These are phyloP conservation scores for Etheostoma nigrum DNA, from an alignment of 2,797 vertebrate genomes.

Conservation along the genomic window DNA sequence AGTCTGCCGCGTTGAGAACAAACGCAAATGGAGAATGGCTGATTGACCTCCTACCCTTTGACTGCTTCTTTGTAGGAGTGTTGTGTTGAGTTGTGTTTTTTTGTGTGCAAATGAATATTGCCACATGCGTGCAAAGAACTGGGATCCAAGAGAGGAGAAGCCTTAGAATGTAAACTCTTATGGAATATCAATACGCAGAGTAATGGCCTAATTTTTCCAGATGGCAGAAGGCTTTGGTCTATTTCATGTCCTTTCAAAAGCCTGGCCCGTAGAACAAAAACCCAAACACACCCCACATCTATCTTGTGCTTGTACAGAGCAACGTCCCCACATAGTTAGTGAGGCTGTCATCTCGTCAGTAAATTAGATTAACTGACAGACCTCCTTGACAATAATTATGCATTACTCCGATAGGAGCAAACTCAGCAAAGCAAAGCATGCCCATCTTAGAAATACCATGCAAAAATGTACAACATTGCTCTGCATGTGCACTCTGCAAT, in stretches of 20 bases:
- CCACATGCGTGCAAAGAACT: constrained; percentile 53
- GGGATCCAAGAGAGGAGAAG: constrained; percentile 50
- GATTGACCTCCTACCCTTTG: constrained; percentile 65
- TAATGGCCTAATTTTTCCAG: constrained; percentile 61
- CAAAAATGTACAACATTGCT: constrained; percentile 63
- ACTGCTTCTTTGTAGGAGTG: constrained; percentile 51
- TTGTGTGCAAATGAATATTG: constrained; percentile 54
- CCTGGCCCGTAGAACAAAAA: constrained; percentile 30
- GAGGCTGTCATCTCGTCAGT: constrained; percentile 44
- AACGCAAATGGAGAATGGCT: constrained; percentile 71
- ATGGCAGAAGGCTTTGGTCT: constrained; percentile 42
- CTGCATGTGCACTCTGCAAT: constrained; percentile 63
- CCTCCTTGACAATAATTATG: constrained; percentile 62
- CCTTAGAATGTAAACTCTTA: constrained; percentile 58
- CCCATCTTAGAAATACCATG: constrained; percentile 39
- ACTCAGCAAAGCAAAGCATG: constrained; percentile 61
- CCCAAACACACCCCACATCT: constrained; percentile 37
- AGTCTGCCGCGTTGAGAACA: constrained; percentile 67
- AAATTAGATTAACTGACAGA: constrained; percentile 62
- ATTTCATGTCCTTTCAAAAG: constrained; percentile 50
- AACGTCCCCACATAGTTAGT: constrained; percentile 30
- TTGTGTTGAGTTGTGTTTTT: constrained; percentile 40
- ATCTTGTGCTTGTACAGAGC: constrained; percentile 39
- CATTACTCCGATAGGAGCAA: constrained; percentile 55
- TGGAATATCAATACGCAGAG: constrained; percentile 67